Conservation (phyloP, 1,140 invertebrate genomes). For the Drosophila oshimai region DNA sequence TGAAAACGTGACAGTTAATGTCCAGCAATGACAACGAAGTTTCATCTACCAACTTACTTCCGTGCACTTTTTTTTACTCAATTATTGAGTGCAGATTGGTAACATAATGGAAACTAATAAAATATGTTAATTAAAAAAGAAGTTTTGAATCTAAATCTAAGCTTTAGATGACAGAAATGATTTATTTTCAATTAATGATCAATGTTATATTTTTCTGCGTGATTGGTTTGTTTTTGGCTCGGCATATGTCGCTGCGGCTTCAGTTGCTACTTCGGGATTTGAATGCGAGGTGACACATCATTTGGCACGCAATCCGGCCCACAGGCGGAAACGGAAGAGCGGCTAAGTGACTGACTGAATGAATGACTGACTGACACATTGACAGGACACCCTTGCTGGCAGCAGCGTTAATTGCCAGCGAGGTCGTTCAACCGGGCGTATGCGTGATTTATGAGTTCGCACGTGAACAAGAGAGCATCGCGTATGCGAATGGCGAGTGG, state of each 20-base stretch:
- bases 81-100: no score
- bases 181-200: conserved; percentile 66
- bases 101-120: no score
- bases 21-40: no score
- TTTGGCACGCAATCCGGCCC: conserved; percentile 63
- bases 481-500: background rate
- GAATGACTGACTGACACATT: conserved; percentile 40
- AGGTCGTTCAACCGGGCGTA: conserved; percentile 74
- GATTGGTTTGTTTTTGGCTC: conserved; percentile 14
- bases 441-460: conserved; percentile 68
- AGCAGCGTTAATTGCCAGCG: conserved; percentile 57
- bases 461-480: conserved; percentile 27
- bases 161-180: background rate
- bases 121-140: no score
- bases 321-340: conserved; percentile 56
- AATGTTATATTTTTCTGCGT: conserved; percentile 57
- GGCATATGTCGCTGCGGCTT: background rate
- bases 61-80: no score
- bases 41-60: no score
- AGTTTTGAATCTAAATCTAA: no score
- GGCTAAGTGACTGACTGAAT: background rate
- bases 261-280: conserved; percentile 21
- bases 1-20: no score
- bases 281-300: conserved; percentile 59
- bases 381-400: conserved; percentile 25